Evolutionary conservation across 2,888 invertebrate species (phyloP), one percentile per base, ranked within the genome.

Genomic region (Halictus ligatus): DNA sequence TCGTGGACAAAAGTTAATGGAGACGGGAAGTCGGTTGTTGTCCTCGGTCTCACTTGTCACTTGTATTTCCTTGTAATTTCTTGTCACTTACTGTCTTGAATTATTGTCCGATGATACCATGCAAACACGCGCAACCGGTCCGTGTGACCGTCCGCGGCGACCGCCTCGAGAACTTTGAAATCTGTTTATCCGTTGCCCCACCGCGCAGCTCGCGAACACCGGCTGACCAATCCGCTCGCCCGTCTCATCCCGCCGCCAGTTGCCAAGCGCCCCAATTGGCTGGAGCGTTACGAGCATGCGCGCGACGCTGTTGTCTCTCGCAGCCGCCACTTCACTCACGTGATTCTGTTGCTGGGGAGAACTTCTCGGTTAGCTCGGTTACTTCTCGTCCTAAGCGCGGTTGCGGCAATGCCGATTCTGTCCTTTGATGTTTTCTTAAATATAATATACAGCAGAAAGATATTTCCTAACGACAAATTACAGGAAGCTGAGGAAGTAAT

Each of bases 161-260:
- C 81, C 88, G 89, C 90, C 89, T 89, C 84, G 86, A 91, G 40
- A 90, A 91, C 89, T 92, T 92, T 89, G 88, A 92, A 93, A 90
- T 88, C 89, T 88, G 89, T 91, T 90, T 91, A 89, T 90, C 86
- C 89, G 91, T 86, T 88, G 89, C 88, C 87, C 84, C 85, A 86
- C 89, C 86, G 87, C 80, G 81, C 88, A 80, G 78, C 76, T 76
- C 84, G 81, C 75, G 84, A 73, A 87, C 79, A 78, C 77, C 35
- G 64, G 25, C 54, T 48, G 83, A 43, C 93, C 92, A 93, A 93
- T 93, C 60, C 29, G 15, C 3, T 35, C 1, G 1, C 35, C 15
- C 83, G 89, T 85, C 85, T 89, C 88, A 90, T 93, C 93, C 93
- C 93, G 93, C 92, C 92, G 88, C 83, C 90, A 81, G 92, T 92